Conservation (phyloP, 1,140 invertebrate genomes). For the Laupala kohalensis region DNA sequence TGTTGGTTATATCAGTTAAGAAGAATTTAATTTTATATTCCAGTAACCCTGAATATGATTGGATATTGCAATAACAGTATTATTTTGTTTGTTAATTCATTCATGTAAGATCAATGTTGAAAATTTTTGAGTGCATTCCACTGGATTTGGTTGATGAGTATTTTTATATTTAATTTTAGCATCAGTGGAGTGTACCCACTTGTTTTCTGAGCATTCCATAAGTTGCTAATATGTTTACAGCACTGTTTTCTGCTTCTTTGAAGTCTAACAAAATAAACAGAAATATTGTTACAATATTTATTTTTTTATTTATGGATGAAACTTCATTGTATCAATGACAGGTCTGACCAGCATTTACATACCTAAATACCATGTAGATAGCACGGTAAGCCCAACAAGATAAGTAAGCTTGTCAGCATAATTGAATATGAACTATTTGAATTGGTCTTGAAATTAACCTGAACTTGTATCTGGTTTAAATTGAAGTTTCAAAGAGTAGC, state of each 20-base stretch:
- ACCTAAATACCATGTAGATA: too few relatives aligned
- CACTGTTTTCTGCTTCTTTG: slow-evolving; percentile 1
- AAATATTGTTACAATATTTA: slow-evolving; percentile 4
- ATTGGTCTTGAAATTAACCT: too few relatives aligned
- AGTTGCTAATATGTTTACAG: slow-evolving; percentile 4
- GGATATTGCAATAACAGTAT: neutral
- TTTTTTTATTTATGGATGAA: too few relatives aligned
- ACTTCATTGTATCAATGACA: too few relatives aligned
- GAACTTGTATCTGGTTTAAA: too few relatives aligned
- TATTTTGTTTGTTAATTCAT: neutral
- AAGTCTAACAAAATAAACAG: slow-evolving; percentile 7
- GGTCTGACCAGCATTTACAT: too few relatives aligned
- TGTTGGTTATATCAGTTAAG: too few relatives aligned
- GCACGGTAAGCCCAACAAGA: too few relatives aligned
- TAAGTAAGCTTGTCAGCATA: too few relatives aligned
- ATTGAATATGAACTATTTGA: too few relatives aligned
- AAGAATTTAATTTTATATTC: too few relatives aligned
- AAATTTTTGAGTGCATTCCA: neutral
- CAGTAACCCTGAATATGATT: neutral
- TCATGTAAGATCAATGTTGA: neutral
- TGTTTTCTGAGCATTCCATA: slow-evolving; percentile 4
- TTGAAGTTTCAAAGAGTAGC: too few relatives aligned
- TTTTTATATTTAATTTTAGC: neutral
- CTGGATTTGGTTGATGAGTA: neutral
- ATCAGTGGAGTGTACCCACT: neutral